These are phyloP conservation scores for Griposia aprilina DNA, from an alignment of 2,888 invertebrate species.

Conservation along the genomic window DNA sequence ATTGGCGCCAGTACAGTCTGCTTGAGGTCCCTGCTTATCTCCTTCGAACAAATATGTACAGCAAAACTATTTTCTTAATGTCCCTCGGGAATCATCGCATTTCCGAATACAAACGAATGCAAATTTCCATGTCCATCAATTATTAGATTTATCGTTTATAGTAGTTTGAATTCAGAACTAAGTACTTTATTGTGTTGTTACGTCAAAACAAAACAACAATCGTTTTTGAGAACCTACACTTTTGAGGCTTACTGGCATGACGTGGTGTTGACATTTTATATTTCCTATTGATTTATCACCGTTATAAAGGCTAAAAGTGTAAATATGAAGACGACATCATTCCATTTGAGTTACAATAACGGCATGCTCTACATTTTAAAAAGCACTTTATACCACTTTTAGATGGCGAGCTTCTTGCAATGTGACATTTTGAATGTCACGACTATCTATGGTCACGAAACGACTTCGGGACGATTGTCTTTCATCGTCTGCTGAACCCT, in stretches of 20 bases:
- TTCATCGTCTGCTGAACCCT: not conserved
- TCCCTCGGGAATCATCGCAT: too few species aligned
- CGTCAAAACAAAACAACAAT: too few species aligned
- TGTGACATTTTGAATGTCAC: conserved; percentile 42
- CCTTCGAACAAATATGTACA: too few species aligned
- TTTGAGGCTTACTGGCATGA: not conserved
- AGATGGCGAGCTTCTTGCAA: conserved; percentile 48
- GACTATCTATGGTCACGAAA: conserved; percentile 16
- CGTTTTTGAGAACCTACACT: too few species aligned
- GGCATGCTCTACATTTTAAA: conserved; percentile 64
- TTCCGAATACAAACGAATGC: too few species aligned
- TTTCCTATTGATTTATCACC: conserved; percentile 1
- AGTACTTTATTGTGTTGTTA: too few species aligned
- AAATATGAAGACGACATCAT: conserved; percentile 53
- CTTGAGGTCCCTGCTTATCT: too few species aligned
- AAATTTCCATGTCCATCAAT: too few species aligned
- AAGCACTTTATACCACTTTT: conserved; percentile 66
- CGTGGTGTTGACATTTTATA: not conserved
- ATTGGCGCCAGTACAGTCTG: conserved; percentile 11
- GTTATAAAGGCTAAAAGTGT: conserved; percentile 32
- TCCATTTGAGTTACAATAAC: conserved; percentile 59
- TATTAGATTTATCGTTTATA: too few species aligned
- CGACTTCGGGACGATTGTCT: not conserved
- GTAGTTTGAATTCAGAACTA: too few species aligned
- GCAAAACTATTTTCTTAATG: too few species aligned